Conservation (phyloP, 2,113 vertebrate species). For the Erythrocercus mccallii region DNA sequence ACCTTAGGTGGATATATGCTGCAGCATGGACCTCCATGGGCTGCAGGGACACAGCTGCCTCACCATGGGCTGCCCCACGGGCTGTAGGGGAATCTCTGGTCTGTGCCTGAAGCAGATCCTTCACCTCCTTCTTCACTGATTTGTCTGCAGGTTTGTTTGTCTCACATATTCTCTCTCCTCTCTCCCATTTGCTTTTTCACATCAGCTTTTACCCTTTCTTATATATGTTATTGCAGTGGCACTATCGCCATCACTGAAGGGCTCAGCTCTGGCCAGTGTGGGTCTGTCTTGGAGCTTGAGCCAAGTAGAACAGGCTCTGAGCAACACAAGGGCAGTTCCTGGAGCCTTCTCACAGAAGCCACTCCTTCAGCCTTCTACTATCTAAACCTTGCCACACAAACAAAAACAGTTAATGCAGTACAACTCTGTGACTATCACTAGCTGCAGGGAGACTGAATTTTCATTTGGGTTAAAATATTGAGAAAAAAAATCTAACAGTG, state of each 20-base stretch:
- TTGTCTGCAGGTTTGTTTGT: background rate
- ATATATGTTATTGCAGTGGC: background rate
- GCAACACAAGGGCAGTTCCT: background rate
- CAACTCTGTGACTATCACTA: fast-evolving
- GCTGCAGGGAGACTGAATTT: background rate
- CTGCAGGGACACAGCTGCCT: background rate
- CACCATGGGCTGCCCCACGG: fast-evolving
- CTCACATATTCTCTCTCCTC: background rate
- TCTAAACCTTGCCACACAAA: background rate
- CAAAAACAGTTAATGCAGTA: background rate
- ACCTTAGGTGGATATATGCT: background rate
- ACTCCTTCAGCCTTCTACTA: background rate
- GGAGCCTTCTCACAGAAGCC: background rate
- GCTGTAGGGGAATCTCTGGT: background rate
- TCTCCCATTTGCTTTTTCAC: background rate
- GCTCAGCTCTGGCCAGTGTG: background rate
- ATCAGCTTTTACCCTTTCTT: background rate
- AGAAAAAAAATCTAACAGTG: background rate
- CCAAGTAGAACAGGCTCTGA: background rate
- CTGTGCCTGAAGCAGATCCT: fast-evolving
- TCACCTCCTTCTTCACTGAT: background rate
- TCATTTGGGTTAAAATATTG: background rate
- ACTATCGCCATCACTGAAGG: background rate
- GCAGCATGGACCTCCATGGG: background rate
- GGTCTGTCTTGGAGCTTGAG: background rate